Conservation (phyloP, 2,888 invertebrate species). For the Pseudococcus viburni region DNA sequence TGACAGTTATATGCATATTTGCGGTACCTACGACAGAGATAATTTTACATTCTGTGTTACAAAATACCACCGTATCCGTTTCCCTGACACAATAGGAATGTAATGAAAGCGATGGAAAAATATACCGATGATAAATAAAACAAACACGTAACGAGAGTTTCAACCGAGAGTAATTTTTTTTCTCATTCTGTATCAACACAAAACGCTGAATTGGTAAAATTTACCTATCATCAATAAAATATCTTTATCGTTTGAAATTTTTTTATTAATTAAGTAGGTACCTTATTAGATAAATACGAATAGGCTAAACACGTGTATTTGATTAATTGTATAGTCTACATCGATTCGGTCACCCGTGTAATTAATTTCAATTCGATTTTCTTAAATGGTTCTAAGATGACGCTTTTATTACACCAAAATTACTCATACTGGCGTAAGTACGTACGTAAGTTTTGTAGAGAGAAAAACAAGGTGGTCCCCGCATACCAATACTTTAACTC, state of each 20-base stretch:
- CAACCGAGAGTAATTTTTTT: not conserved
- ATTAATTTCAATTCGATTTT: conserved; percentile 23
- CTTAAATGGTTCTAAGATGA: not conserved
- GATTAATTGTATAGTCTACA: not conserved
- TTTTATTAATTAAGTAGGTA: not conserved
- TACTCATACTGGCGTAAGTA: not conserved
- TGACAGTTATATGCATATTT: conserved; percentile 25
- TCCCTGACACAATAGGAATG: not conserved
- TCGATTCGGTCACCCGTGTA: not conserved
- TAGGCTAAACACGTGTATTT: not conserved
- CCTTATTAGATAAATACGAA: not conserved
- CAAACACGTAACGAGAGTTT: not conserved
- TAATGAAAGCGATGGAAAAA: not conserved
- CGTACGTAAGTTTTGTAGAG: not conserved
- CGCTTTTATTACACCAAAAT: not conserved
- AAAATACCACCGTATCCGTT: not conserved
- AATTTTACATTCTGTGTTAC: not conserved
- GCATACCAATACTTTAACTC: conserved; percentile 23
- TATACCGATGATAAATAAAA: not conserved
- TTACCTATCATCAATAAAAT: not conserved
- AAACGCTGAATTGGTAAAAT: too few relatives aligned
- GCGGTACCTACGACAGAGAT: not conserved
- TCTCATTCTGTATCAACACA: not conserved
- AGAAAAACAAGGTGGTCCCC: conserved; percentile 48
- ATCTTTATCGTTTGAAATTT: not conserved